Conservation (phyloP, 2,888 invertebrate species). For the Rugalucina vietnamica region DNA sequence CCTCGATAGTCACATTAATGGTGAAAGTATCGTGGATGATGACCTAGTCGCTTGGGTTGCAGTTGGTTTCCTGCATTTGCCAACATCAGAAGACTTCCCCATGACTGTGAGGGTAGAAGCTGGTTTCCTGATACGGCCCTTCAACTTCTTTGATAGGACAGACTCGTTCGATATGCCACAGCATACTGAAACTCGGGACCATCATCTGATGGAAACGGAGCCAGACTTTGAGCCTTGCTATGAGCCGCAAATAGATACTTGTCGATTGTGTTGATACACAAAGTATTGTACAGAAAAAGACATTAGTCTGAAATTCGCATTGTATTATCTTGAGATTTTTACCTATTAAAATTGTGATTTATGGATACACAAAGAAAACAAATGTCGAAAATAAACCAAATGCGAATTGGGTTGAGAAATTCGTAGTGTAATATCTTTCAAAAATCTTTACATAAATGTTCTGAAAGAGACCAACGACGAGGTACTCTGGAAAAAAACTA, state of each 20-base stretch:
- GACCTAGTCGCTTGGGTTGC: slow-evolving; percentile 71
- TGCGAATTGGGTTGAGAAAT: too few species aligned
- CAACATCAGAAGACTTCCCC: slow-evolving; percentile 71
- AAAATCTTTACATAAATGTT: too few species aligned
- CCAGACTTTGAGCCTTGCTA: slow-evolving; percentile 52
- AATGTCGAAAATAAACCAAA: too few species aligned
- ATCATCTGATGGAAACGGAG: slow-evolving; percentile 39
- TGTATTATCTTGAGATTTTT: too few species aligned
- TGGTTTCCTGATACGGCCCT: slow-evolving; percentile 66
- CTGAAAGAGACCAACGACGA: too few species aligned
- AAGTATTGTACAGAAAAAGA: too few species aligned
- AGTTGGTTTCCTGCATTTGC: slow-evolving; percentile 70
- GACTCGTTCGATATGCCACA: slow-evolving; percentile 69
- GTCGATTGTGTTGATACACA: slow-evolving; percentile 39
- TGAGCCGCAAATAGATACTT: slow-evolving; percentile 41
- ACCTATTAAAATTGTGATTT: too few species aligned
- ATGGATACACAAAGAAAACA: too few species aligned
- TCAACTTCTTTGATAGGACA: slow-evolving; percentile 71
- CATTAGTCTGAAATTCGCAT: too few species aligned
- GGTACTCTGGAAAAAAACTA: too few species aligned
- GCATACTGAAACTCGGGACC: slow-evolving; percentile 50
- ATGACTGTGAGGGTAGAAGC: slow-evolving; percentile 68
- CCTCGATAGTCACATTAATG: slow-evolving; percentile 59
- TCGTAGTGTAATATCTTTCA: too few species aligned
- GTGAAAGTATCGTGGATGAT: slow-evolving; percentile 64